A percentile compares a stretch with the other conserved stretches of the same genome.
phyloP scores from a whole-genome alignment of 2,797 vertebrate species.

The Sebastes diploproa region DNA sequence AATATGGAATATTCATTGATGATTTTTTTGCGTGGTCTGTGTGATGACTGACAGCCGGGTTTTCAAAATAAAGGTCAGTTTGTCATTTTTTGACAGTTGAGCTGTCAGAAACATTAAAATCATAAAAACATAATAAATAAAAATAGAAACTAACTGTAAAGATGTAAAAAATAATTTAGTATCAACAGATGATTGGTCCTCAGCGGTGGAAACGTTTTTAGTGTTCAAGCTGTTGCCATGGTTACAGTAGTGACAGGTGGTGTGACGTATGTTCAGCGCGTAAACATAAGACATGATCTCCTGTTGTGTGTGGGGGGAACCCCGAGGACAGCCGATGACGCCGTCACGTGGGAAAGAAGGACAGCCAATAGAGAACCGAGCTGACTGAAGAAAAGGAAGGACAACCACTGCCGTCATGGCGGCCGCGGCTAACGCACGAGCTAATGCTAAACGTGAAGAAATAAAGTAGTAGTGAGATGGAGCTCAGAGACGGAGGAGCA shows the following conservation, averaged over 20 bases:
- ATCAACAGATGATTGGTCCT: neutral
- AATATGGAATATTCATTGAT: no score
- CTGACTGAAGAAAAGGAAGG: no score
- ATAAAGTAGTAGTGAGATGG: no score
- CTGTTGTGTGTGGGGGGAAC: no score
- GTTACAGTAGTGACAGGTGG: neutral
- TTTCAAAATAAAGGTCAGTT: slow-evolving; percentile 12
- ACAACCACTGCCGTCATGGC: accelerated
- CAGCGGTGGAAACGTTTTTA: neutral
- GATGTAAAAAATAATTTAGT: slow-evolving; percentile 1
- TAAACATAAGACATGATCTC: no score
- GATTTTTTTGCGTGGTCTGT: slow-evolving; percentile 1
- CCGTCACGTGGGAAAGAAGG: no score
- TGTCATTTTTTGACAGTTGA: neutral
- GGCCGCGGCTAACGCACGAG: no score
- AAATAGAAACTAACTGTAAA: neutral
- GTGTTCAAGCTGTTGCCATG: slow-evolving; percentile 10
- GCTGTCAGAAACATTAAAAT: neutral
- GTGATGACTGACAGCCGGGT: neutral
- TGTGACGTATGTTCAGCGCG: no score
- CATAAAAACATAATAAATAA: slow-evolving; percentile 21
- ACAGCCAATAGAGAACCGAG: no score
- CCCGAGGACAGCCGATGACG: no score
- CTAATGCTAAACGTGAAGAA: no score
- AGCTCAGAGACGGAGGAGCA: no score